These are phyloP conservation scores for Melanerpes aurifrons DNA, from an alignment of 2,113 vertebrate genomes.

Conservation along the genomic window DNA sequence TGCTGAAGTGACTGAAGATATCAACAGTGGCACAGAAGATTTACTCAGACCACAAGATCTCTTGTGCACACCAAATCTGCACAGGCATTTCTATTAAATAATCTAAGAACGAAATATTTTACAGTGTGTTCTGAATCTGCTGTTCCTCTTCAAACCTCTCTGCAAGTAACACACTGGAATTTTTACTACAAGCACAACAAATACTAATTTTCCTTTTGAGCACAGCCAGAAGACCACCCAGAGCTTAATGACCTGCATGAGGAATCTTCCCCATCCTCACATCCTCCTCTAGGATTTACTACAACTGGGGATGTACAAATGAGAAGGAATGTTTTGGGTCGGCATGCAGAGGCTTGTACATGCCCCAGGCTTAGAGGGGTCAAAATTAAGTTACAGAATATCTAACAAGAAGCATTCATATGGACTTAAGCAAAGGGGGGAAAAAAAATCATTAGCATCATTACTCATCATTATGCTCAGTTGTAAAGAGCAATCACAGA, in stretches of 20 bases:
- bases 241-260: neutral
- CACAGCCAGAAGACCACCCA: conserved; percentile 28
- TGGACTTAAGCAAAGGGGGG: neutral
- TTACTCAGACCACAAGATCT: neutral
- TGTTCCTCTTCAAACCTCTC: conserved; percentile 43
- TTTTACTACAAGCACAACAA: conserved; percentile 36
- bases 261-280: conserved; percentile 4
- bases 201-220: conserved; percentile 18
- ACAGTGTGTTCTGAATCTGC: conserved; percentile 27
- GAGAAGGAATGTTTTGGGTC: conserved; percentile 26
- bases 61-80: conserved; percentile 10
- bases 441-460: neutral
- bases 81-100: conserved; percentile 62
- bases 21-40: neutral
- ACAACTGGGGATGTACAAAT: neutral
- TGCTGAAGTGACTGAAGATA: neutral
- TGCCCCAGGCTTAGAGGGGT: neutral
- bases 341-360: neutral
- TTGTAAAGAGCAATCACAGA: neutral
- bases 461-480: neutral
- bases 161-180: conserved; percentile 9
- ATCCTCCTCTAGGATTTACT: neutral
- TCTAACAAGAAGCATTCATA: neutral
- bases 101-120: conserved; percentile 35
- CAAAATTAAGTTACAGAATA: conserved; percentile 8